These are phyloP conservation scores for Odontophorus gujanensis DNA, from an alignment of 2,113 vertebrate species.

Conservation along the genomic window DNA sequence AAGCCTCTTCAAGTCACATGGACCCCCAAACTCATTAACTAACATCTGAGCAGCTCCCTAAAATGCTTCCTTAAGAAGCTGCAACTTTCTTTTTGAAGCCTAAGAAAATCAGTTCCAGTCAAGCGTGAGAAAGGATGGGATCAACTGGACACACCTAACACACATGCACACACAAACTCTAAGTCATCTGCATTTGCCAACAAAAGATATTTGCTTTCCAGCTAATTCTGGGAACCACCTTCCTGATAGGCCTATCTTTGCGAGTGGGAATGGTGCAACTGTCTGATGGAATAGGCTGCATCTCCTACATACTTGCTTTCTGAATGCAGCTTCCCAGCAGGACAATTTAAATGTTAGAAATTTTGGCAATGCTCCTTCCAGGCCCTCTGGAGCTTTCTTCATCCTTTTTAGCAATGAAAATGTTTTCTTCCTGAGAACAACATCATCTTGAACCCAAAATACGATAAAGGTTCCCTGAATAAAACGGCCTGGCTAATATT, in stretches of 20 bases:
- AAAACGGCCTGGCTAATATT: neutral
- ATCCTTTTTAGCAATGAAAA: neutral
- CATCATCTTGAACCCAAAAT: neutral
- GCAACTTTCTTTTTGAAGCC: neutral
- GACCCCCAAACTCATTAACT: neutral
- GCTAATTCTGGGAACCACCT: neutral
- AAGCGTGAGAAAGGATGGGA: neutral
- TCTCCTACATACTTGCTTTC: neutral
- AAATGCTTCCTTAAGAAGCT: constrained; percentile 9
- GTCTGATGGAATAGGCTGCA: neutral
- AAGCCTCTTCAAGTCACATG: neutral
- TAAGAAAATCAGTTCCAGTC: neutral
- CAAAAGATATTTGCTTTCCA: neutral
- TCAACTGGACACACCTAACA: neutral
- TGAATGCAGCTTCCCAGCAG: neutral
- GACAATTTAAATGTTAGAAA: neutral
- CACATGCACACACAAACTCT: neutral
- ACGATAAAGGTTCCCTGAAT: neutral
- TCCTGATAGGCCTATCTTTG: neutral
- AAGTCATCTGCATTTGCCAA: neutral
- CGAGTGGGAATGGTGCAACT: neutral
- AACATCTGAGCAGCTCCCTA: neutral
- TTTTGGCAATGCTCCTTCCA: neutral
- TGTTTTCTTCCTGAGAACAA: neutral
- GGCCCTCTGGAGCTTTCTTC: neutral